These are phyloP conservation scores for Eupithecia centaureata DNA, from an alignment of 2,888 invertebrate genomes.

Conservation along the genomic window DNA sequence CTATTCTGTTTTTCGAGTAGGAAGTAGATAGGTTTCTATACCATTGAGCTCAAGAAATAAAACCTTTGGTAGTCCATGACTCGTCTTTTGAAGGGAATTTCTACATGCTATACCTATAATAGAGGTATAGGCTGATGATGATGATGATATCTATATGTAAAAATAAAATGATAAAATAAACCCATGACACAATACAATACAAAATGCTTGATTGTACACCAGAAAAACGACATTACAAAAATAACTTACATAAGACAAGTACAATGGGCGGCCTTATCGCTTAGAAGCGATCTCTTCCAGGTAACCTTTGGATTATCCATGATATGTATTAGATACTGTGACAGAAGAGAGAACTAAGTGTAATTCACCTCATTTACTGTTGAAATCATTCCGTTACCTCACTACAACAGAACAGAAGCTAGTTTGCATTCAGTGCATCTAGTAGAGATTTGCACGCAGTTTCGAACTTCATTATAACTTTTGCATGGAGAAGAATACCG, in stretches of 20 bases:
- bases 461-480: slow-evolving; percentile 21
- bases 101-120: not conserved
- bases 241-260: too few species aligned
- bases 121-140: too few species aligned
- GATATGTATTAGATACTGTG: not conserved
- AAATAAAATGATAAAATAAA: too few species aligned
- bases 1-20: slow-evolving; percentile 4
- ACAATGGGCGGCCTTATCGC: too few species aligned
- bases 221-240: too few species aligned
- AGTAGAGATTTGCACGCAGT: slow-evolving; percentile 3
- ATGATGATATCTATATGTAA: too few species aligned
- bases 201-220: too few species aligned
- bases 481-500: slow-evolving; percentile 9
- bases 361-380: not conserved
- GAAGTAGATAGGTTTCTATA: not conserved
- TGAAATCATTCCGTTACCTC: not conserved
- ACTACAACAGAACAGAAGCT: not conserved
- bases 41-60: not conserved
- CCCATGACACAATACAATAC: too few species aligned
- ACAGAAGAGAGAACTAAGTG: not conserved
- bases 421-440: slow-evolving; percentile 10
- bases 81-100: not conserved
- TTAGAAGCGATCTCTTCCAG: too few species aligned
- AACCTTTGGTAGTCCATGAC: not conserved
- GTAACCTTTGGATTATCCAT: too few species aligned